Evolutionary conservation across 2,888 invertebrate genomes (phyloP), one percentile per base, ranked within the genome.

Genomic region (Ennomos erosarius): DNA sequence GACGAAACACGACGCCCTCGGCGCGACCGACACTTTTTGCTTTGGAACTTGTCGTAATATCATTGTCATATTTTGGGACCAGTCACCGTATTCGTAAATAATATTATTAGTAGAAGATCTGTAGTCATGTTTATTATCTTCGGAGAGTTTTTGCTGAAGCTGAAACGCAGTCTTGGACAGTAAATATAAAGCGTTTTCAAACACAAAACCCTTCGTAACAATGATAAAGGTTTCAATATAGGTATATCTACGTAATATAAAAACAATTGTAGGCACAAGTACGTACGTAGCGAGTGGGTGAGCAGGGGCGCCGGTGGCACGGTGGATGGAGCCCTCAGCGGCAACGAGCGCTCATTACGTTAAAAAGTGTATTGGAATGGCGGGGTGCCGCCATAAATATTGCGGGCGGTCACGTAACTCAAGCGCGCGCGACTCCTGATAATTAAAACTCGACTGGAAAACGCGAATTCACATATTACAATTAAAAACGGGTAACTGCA

Each of bases 371-470:
- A 92, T 92, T 87, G 90, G 88, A 86, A 89, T 82, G 87, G 86
- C 77, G 81, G 79, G 83, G 79, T 80, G 84, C 79, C 74, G 85
- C 84, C 87, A 92, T 93, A 93, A 93, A 92, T 93, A 91, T 84
- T 78, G 87, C 84, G 84, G 85, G 93, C 90, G 93, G 93, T 93
- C 93, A 93, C 90, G 90, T 92, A 90, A 87, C 82, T 92, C 92
- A 92, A 77, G 80, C 85, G 81, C 81, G 81, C 89, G 86, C 88
- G 90, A 90, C 89, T 88, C 82, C 84, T 84, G 88, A 90, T 93
- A 92, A 93, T 93, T 93, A 93, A 93, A 93, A 93, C 92, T 92
- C 92, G 86, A 83, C 87, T 81, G 87, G 84, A 85, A 90, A 88
- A 87, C 82, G 80, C 82, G 82, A 90, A 89, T 90, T 88, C 91